A percentile compares a stretch with the other conserved stretches of the same genome.
Conservation (phyloP, 2,797 vertebrate genomes). For the Chelon labrosus region DNA sequence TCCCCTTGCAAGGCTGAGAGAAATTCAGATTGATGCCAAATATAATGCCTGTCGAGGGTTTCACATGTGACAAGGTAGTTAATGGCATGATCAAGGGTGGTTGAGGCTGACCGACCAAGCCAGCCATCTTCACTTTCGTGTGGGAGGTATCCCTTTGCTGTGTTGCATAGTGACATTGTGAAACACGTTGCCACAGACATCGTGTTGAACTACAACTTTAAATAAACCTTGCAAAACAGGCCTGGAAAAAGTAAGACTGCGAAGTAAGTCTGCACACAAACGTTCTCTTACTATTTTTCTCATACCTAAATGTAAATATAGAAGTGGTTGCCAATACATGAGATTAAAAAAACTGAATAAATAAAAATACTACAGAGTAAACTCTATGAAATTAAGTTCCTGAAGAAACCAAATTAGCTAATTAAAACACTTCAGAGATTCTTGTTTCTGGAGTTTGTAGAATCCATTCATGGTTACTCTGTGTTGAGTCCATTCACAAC, state of each 20-base stretch:
- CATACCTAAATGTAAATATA: too few species aligned
- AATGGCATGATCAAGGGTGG: conserved; percentile 80
- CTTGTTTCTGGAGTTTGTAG: too few species aligned
- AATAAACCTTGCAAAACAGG: background rate
- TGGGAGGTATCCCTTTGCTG: conserved; percentile 6
- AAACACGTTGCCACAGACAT: conserved; percentile 25
- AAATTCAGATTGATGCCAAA: conserved; percentile 86
- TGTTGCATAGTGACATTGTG: conserved; percentile 31
- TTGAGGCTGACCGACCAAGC: conserved; percentile 75
- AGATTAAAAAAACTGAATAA: too few species aligned
- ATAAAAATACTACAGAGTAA: too few species aligned
- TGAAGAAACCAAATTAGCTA: too few species aligned
- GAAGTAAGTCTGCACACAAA: background rate
- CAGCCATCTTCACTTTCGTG: conserved; percentile 64
- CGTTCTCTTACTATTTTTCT: too few species aligned
- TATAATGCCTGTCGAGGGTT: conserved; percentile 82
- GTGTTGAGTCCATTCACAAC: too few species aligned
- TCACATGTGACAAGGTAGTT: conserved; percentile 77
- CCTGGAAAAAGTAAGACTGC: background rate
- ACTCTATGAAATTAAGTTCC: too few species aligned
- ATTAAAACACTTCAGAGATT: too few species aligned
- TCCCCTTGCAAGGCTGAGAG: conserved; percentile 82
- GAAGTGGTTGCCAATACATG: too few species aligned
- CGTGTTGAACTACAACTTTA: conserved; percentile 19
- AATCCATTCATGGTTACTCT: too few species aligned